Evolutionary conservation across 2,888 invertebrate genomes (phyloP).

Genomic region (Diadegma fenestrale): DNA sequence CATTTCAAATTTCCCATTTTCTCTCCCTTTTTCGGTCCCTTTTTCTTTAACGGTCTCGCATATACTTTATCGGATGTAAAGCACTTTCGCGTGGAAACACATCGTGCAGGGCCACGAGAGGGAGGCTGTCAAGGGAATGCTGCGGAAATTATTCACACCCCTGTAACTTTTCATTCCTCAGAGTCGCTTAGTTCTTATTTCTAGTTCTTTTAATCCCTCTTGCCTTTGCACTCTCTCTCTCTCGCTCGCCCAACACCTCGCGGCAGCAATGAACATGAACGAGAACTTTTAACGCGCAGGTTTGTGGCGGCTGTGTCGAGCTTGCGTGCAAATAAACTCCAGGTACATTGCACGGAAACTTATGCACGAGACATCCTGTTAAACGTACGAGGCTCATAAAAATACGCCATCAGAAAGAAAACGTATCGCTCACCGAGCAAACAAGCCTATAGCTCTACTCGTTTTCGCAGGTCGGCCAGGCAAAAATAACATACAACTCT

Average conservation of each 20-base stretch:
- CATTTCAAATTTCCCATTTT: not conserved
- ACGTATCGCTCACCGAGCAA: not conserved
- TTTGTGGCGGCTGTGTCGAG: not conserved
- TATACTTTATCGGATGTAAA: constrained; percentile 36
- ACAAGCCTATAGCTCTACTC: not conserved
- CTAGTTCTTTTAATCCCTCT: not conserved
- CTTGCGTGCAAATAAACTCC: not conserved
- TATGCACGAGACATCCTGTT: not conserved
- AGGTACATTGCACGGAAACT: not conserved
- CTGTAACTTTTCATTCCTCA: constrained; percentile 46
- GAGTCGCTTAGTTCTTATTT: constrained; percentile 6
- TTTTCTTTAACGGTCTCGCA: not conserved
- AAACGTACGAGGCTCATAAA: not conserved
- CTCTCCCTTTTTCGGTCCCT: not conserved
- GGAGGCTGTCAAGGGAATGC: constrained; percentile 32
- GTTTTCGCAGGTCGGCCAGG: not conserved
- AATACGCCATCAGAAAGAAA: not conserved
- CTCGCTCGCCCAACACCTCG: not conserved
- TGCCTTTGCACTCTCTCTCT: not conserved
- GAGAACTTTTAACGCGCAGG: not conserved
- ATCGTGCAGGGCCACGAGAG: constrained; percentile 6
- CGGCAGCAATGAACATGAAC: not conserved
- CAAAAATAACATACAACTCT: not conserved
- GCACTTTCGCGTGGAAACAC: constrained; percentile 28
- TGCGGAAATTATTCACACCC: constrained; percentile 63